Evolutionary conservation across 2,113 vertebrate genomes (phyloP).

Genomic region (Enhydra lutris): DNA sequence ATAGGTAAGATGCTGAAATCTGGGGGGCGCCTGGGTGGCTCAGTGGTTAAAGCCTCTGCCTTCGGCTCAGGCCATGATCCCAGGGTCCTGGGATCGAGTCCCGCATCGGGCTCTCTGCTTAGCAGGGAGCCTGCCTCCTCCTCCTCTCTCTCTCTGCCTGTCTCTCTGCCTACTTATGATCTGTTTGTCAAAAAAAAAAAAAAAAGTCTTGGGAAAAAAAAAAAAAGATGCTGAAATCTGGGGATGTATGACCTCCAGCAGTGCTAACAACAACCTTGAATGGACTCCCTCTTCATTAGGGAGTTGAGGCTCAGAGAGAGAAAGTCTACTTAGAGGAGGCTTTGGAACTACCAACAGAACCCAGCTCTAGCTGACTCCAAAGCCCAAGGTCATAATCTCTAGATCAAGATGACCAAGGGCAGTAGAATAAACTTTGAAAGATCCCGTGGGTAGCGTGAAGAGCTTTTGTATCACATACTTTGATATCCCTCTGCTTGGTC

Average conservation of each 20-base stretch:
- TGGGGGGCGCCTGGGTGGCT: too few species aligned
- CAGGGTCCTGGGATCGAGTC: too few species aligned
- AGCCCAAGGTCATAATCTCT: not conserved
- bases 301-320: not conserved
- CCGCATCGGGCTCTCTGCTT: too few species aligned
- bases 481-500: constrained; percentile 20
- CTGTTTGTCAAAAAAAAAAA: too few species aligned
- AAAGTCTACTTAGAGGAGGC: not conserved
- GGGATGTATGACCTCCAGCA: not conserved
- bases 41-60: too few species aligned
- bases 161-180: too few species aligned
- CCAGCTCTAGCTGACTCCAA: not conserved
- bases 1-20: not conserved
- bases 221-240: not conserved
- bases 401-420: not conserved
- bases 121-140: too few species aligned
- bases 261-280: not conserved
- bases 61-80: too few species aligned
- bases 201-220: too few species aligned
- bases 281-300: not conserved
- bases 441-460: not conserved
- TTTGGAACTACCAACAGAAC: not conserved
- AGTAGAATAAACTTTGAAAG: not conserved
- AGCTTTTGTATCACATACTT: not conserved
- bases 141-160: too few species aligned